Conservation (phyloP, 2,888 invertebrate genomes). For the Leptinotarsa tumamoca region DNA sequence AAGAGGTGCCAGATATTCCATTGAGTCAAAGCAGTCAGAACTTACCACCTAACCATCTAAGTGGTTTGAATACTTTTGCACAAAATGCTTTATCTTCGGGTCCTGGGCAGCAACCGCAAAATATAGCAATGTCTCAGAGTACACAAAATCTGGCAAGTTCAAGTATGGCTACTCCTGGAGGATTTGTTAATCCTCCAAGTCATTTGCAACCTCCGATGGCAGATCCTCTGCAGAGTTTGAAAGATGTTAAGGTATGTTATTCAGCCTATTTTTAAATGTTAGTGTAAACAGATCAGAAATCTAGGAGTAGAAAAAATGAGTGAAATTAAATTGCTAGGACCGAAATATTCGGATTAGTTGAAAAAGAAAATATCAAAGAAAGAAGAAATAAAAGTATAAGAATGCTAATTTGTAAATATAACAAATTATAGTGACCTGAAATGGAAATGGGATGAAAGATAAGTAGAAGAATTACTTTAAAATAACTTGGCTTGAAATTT, state of each 20-base stretch:
- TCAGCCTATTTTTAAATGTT: too few species aligned
- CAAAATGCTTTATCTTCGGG: slow-evolving; percentile 32
- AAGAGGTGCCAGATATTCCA: slow-evolving; percentile 71
- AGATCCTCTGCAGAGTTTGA: slow-evolving; percentile 82
- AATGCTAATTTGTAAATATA: too few species aligned
- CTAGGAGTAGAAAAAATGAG: too few species aligned
- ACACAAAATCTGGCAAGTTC: slow-evolving; percentile 43
- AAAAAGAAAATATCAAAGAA: too few species aligned
- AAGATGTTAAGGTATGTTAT: slow-evolving; percentile 78
- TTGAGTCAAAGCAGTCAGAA: slow-evolving; percentile 46
- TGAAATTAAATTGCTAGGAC: too few species aligned
- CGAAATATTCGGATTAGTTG: too few species aligned
- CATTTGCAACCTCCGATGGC: slow-evolving; percentile 47
- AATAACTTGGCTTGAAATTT: too few species aligned
- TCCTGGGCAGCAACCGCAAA: slow-evolving; percentile 35
- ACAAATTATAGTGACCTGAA: too few species aligned
- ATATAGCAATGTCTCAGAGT: slow-evolving; percentile 43
- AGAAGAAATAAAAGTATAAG: too few species aligned
- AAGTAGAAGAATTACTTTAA: too few species aligned
- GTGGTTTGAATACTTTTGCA: slow-evolving; percentile 39
- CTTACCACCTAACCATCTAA: slow-evolving; percentile 48
- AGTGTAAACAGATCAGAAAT: too few species aligned
- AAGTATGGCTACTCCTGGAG: slow-evolving; percentile 40
- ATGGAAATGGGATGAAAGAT: too few species aligned
- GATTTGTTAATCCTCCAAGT: slow-evolving; percentile 51